phyloP scores from a whole-genome alignment of 2,797 vertebrate species.

The Chromis chromis region DNA sequence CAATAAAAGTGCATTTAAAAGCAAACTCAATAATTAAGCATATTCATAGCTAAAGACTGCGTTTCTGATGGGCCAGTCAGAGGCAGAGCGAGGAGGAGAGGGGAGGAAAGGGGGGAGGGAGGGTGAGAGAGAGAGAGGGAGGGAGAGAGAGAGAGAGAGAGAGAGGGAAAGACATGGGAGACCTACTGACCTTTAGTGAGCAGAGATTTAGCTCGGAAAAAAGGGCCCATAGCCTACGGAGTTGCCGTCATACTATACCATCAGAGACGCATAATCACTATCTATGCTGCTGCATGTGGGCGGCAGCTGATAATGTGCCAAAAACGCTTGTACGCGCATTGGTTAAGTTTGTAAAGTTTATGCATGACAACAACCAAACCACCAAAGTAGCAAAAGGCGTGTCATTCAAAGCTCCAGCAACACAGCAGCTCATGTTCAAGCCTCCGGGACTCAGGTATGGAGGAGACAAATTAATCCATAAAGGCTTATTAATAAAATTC shows the following conservation, averaged over 20 bases:
- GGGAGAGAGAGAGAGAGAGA: conserved; percentile 9
- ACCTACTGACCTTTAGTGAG: conserved; percentile 83
- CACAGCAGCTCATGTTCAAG: conserved; percentile 51
- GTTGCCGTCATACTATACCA: conserved; percentile 71
- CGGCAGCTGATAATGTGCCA: conserved; percentile 75
- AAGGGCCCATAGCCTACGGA: conserved; percentile 72
- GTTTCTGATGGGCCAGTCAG: conserved; percentile 63
- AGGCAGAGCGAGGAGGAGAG: conserved; percentile 44
- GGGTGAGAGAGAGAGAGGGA: conserved; percentile 42
- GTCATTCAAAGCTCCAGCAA: conserved; percentile 46
- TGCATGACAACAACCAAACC: conserved; percentile 68
- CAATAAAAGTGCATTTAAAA: conserved; percentile 50
- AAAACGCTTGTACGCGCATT: conserved; percentile 63
- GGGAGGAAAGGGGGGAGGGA: conserved; percentile 2
- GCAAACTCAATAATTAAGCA: conserved; percentile 70
- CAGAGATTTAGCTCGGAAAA: conserved; percentile 77
- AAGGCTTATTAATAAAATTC: conserved; percentile 46
- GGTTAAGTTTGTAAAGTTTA: conserved; percentile 77
- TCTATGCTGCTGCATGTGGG: conserved; percentile 71
- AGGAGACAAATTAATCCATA: conserved; percentile 50
- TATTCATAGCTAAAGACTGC: conserved; percentile 62
- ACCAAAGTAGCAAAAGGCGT: conserved; percentile 66
- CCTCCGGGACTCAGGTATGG: conserved; percentile 57
- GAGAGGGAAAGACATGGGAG: conserved; percentile 63
- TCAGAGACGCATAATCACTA: conserved; percentile 73